These are phyloP conservation scores for Dysmachus trigonus DNA, from an alignment of 2,888 invertebrate genomes.

Conservation along the genomic window DNA sequence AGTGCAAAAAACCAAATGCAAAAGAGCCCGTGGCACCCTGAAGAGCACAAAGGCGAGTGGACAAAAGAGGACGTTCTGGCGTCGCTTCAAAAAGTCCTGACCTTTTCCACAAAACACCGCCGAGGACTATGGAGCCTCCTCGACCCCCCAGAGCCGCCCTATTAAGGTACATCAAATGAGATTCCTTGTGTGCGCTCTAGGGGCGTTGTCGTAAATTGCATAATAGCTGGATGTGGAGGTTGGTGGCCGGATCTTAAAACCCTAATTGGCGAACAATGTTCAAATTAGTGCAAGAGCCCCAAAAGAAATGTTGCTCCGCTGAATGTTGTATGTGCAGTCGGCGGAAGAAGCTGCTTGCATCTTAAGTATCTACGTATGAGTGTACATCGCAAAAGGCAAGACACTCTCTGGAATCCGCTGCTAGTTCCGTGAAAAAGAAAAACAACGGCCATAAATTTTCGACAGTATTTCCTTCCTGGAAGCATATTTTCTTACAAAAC, in stretches of 20 bases:
- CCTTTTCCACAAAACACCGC: background rate
- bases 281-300: background rate
- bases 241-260: background rate
- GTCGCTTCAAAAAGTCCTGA: background rate
- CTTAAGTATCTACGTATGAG: background rate
- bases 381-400: background rate
- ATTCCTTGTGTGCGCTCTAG: background rate
- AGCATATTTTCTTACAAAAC: constrained; percentile 38
- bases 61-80: background rate
- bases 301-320: background rate
- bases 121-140: too few species aligned
- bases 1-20: background rate
- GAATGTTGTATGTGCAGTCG: background rate
- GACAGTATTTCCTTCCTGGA: constrained; percentile 16
- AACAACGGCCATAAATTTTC: constrained; percentile 33
- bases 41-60: background rate
- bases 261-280: background rate
- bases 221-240: background rate
- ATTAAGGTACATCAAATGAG: background rate
- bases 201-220: background rate
- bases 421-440: background rate
- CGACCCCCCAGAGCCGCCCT: background rate
- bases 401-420: background rate
- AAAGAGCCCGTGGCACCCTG: background rate
- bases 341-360: background rate